Base-by-base conservation (phyloP, 2,888 invertebrate species). In the Eupithecia inturbata region DNA sequence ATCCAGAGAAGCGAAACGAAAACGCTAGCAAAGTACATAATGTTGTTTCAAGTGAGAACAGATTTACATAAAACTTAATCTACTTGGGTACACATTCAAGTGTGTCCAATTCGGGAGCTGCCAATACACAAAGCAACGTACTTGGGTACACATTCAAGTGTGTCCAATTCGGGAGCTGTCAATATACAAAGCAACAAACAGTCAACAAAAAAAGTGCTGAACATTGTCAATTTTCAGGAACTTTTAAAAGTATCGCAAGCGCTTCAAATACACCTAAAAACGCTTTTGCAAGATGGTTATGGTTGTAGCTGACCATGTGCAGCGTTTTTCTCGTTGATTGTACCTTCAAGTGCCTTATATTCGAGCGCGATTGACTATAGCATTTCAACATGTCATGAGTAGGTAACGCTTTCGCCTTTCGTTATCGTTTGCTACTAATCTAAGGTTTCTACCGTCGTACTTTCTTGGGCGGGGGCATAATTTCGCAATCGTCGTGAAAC, bases 391-490 rank as follows among this genome's bases (percentile, higher is more conserved):
- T 53, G 22, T 26, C 22, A 57, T 57, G 57, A 22, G 57, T 57
- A 57, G 22, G 57, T 57, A 57, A 26, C 26, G 57, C 26, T 57
- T 57, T 57, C 57, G 57, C 12, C 57, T 57, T 26, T 57, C 57
- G 57, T 26, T 26, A 26, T 26, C 22, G 57, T 57, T 57, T 57
- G 26, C 26, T 5, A 57, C 5, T 57, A 26, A 57, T 57, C 14
- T 57, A 26, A 57, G 12, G 0, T 19, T 28, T 64, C 22, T 73
- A 70, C 60, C 70, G 66, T 14, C 75, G 70, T 10, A 91, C 88
- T 77, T 88, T 91, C 82, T 95, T 95, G 5, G 95, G 94, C 26
- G 97, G 97, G 71, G 97, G 97, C 97, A 97, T 97, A 64, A 95
- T 95, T 75, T 96, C 96, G 0, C 95, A 88, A 83, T 97, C 96